Percentiles rank a stretch among this genome's conserved stretches.
phyloP scores from a whole-genome alignment of 2,113 vertebrate genomes.

The Alligator sinensis region DNA sequence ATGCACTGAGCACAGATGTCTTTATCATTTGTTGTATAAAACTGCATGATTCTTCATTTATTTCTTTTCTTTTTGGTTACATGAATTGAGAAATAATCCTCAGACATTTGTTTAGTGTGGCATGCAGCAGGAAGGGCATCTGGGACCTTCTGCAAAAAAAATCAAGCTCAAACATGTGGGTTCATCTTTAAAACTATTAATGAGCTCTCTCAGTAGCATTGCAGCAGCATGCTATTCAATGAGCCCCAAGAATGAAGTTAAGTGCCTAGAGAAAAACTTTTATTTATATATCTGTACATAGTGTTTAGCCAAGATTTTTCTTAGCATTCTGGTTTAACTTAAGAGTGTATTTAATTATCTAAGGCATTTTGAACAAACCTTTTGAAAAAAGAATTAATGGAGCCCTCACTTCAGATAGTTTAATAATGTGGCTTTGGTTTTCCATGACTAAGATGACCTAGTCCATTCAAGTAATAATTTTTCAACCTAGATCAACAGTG shows the following conservation, averaged over 20 bases:
- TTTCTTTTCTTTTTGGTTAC: background rate
- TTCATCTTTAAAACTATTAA: slow-evolving; percentile 13
- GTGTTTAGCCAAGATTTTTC: background rate
- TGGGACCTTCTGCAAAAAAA: background rate
- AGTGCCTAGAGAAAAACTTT: background rate
- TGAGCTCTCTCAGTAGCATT: background rate
- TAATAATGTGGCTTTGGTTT: background rate
- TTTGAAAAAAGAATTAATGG: background rate
- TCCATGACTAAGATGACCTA: background rate
- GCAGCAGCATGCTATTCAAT: background rate
- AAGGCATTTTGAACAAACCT: background rate
- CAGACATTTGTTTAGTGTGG: background rate
- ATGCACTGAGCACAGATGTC: background rate
- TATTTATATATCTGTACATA: background rate
- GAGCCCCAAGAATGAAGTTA: background rate
- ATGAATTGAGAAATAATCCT: background rate
- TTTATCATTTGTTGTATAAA: background rate
- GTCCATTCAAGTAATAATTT: background rate
- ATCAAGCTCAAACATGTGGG: background rate
- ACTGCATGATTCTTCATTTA: background rate
- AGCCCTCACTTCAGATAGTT: background rate
- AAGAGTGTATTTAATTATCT: background rate
- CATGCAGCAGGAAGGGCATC: background rate
- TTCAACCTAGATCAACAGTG: no score
- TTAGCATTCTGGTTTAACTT: background rate